Evolutionary conservation across 2,113 vertebrate genomes (phyloP), one percentile per base, ranked within the genome.

Genomic region (Corvus hawaiiensis): DNA sequence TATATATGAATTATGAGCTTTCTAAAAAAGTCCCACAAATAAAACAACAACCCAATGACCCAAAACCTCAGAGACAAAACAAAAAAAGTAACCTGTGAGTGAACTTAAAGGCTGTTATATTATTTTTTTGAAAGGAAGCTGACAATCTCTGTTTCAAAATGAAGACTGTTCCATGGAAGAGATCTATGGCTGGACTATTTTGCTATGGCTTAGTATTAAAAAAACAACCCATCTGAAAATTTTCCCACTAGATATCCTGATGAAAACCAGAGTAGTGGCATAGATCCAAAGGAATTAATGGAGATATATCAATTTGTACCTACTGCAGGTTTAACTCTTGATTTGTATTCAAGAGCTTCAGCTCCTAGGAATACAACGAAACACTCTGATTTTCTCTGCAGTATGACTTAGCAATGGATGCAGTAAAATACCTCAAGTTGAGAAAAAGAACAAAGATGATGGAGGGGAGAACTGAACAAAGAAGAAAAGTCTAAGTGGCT

Each of bases 241-340:
- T 66, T 96, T 85, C 35, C 27, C 6, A 7, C 74, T 91, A 80
- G 62, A 83, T 90, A 69, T 73, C 32, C 67, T 91, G 87, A 93
- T 28, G 78, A 77, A 95, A 96, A 74, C 71, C 95, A 93, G 91
- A 94, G 49, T 55, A 83, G 48, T 96, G 91, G 72, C 82, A 56
- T 43, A 77, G 59, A 48, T 85, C 67, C 82, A 93, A 83, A 83
- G 52, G 82, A 93, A 91, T 91, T 67, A 95, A 72, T 93, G 79
- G 75, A 74, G 75, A 86, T 86, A 63, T 41, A 91, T 80, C 64
- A 88, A 17, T 93, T 95, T 84, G 32, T 91, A 93, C 93, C 93
- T 88, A 88, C 90, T 90, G 35, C 33, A 74, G 85, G 75, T 83
- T 91, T 97, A 93, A 91, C 78, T 88, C 87, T 41, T 88, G 59